These are phyloP conservation scores for human DNA, from an alignment of 2,113 vertebrate genomes.

Conservation along the genomic window DNA sequence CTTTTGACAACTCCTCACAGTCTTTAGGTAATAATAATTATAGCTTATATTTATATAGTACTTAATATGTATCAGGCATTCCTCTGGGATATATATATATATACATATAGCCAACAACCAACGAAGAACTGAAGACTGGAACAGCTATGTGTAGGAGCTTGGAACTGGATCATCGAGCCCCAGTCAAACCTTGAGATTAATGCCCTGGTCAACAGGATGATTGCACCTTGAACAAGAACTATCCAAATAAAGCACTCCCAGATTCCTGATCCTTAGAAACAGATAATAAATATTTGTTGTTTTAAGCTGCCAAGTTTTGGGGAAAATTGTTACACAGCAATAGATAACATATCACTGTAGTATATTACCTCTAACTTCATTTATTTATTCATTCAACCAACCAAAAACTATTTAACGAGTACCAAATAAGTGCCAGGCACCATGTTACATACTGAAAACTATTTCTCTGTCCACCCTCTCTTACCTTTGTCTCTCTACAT, in stretches of 20 bases:
- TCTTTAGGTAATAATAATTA: conserved; percentile 4
- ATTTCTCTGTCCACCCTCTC: background rate
- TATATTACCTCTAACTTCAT: background rate
- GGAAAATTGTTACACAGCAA: background rate
- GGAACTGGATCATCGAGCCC: background rate
- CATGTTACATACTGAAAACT: background rate
- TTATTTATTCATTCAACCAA: background rate
- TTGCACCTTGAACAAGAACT: background rate
- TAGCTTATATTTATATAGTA: background rate
- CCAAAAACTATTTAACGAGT: background rate
- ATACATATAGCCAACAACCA: background rate
- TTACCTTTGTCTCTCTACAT: background rate
- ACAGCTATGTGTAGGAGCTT: background rate
- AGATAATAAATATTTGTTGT: conserved; percentile 23
- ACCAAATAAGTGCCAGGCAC: background rate
- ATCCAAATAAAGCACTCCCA: background rate
- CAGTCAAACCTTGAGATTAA: background rate
- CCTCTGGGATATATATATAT: background rate
- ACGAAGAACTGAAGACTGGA: background rate
- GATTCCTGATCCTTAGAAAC: conserved; percentile 32
- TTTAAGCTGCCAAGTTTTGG: background rate
- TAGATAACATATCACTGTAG: background rate
- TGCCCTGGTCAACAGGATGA: background rate
- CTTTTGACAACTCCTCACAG: background rate
- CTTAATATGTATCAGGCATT: background rate